These are phyloP conservation scores for Benthosema pterotum DNA, from an alignment of 2,797 vertebrate species.

Conservation along the genomic window DNA sequence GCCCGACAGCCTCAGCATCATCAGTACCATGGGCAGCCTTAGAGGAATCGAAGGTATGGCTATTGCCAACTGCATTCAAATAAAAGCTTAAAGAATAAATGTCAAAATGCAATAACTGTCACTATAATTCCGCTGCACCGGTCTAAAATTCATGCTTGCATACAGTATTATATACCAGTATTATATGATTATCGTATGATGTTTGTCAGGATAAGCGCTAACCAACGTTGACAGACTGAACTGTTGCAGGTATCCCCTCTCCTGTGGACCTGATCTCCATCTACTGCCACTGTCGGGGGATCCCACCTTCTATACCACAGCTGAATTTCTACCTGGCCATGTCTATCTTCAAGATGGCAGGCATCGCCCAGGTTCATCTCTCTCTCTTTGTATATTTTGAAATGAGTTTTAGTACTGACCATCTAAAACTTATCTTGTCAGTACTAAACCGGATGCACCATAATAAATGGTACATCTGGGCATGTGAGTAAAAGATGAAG, in stretches of 20 bases:
- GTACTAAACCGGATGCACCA: too few species aligned
- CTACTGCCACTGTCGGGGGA: conserved; percentile 82
- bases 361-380: conserved; percentile 86
- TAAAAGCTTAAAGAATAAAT: too few species aligned
- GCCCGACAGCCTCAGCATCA: conserved; percentile 64
- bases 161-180: too few species aligned
- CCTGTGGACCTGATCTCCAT: conserved; percentile 82
- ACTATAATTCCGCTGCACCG: too few species aligned
- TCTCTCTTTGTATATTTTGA: background rate
- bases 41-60: conserved; percentile 78
- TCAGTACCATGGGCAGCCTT: conserved; percentile 64
- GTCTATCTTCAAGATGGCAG: conserved; percentile 89
- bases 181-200: too few species aligned
- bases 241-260: conserved; percentile 80
- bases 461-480: too few species aligned
- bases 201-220: too few species aligned
- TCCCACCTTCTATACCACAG: conserved; percentile 71
- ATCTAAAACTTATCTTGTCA: too few species aligned
- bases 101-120: too few species aligned
- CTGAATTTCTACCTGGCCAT: conserved; percentile 91
- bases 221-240: conserved; percentile 10
- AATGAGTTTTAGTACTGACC: background rate
- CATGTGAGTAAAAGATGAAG: too few species aligned
- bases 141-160: too few species aligned
- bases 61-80: too few species aligned